Evolutionary conservation across 2,888 invertebrate genomes (phyloP), one percentile per base, ranked within the genome.

Genomic region (Xanthia togata): DNA sequence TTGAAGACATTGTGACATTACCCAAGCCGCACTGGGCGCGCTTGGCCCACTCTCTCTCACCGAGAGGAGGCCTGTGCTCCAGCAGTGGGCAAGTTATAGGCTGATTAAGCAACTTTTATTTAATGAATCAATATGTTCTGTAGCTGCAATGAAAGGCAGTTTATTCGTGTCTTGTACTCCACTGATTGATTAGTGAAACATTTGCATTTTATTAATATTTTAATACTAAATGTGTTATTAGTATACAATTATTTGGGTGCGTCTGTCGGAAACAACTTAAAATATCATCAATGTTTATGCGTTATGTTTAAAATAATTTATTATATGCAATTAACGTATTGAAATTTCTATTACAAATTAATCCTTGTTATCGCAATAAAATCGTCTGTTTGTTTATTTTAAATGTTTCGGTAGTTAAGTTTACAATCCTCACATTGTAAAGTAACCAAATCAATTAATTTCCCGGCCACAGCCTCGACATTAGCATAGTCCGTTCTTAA

Each of bases 401-500:
- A n/a, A 71, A 64, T 35, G 73, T 73, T 71, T 77, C 73, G 73
- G 62, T 74, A 50, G 62, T 70, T 67, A 70, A 65, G 47, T 81
- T 79, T 72, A 83, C 68, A 79, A 83, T 71, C 60, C 41, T 59
- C 67, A 72, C 53, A 77, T 84, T 84, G 73, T 80, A 50, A 73
- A 80, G 57, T 71, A 77, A 84, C 84, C 73, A 82, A 83, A 80
- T 76, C 73, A 70, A 81, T 81, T 55, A 82, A 50, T 79, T 47
- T 73, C 14, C 38, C 62, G 70, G 63, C 44, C 57, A n/a, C 8
- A 64, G 59, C 38, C n/a, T 14, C 31, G 35, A 44, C 31, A 77
- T 86, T 86, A 69, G 68, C 84, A 78, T 79, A 82, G 69, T 76
- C 23, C 26, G 68, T 31, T 85, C 59, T 80, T 73, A 84, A 71